These are phyloP conservation scores for Trematomus bernacchii DNA, from an alignment of 2,797 vertebrate genomes.

Conservation along the genomic window DNA sequence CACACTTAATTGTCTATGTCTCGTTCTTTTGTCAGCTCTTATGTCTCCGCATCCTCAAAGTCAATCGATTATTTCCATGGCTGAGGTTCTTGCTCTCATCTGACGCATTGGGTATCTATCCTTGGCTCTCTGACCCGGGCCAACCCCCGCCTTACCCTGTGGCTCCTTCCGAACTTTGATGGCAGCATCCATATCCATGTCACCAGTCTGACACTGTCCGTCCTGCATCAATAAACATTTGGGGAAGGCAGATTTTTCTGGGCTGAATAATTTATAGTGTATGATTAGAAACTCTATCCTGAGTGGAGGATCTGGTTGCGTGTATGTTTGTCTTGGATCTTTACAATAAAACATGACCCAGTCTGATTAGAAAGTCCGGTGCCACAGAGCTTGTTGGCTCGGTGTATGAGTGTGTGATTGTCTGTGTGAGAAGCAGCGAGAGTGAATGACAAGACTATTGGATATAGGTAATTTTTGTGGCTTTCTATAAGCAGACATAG, in stretches of 20 bases:
- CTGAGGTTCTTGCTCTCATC: conserved; percentile 69
- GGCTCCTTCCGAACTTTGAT: conserved; percentile 82
- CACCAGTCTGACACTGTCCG: conserved; percentile 82
- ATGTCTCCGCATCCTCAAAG: conserved; percentile 66
- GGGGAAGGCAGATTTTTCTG: conserved; percentile 87
- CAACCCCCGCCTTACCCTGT: conserved; percentile 63
- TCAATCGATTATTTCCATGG: conserved; percentile 78
- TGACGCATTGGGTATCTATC: conserved; percentile 68
- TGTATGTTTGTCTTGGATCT: conserved; percentile 85
- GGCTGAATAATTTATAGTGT: conserved; percentile 92
- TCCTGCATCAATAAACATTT: conserved; percentile 93
- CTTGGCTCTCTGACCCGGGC: conserved; percentile 70
- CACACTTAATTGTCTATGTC: conserved; percentile 62
- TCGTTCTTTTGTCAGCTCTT: conserved; percentile 39
- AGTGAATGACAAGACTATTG: conserved; percentile 14
- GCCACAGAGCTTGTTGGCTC: conserved; percentile 44
- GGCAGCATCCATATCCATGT: conserved; percentile 87
- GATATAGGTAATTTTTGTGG: conserved; percentile 23
- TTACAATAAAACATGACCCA: conserved; percentile 85
- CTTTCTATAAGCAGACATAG: conserved; percentile 30
- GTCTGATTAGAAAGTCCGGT: conserved; percentile 78
- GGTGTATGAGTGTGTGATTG: conserved; percentile 29
- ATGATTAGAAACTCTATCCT: conserved; percentile 91
- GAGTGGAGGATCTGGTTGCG: conserved; percentile 84
- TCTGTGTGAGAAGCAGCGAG: conserved; percentile 19